Conservation (phyloP, 2,888 invertebrate species). For the Latrodectus hesperus region DNA sequence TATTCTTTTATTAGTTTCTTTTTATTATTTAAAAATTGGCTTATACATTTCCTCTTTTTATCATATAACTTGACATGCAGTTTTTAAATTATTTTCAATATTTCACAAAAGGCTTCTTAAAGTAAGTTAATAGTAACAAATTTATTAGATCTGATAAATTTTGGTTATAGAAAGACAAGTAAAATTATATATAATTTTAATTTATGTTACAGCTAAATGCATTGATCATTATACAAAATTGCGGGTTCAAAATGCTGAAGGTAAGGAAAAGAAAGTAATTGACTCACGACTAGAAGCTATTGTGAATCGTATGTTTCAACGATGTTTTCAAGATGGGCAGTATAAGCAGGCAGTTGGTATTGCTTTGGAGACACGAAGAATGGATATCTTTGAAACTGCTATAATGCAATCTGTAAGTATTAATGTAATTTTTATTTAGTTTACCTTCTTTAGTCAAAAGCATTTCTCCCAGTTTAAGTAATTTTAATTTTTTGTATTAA, state of each 20-base stretch:
- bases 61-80: neutral
- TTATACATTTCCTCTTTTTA: neutral
- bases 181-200: neutral
- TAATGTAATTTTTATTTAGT: neutral
- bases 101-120: no score
- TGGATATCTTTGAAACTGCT: constrained; percentile 96
- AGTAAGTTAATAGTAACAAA: no score
- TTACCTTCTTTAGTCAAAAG: no score
- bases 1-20: constrained; percentile 28
- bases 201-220: constrained; percentile 85
- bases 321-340: constrained; percentile 95
- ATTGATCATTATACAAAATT: constrained; percentile 97
- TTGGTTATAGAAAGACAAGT: neutral
- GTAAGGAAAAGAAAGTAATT: constrained; percentile 77
- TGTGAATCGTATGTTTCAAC: constrained; percentile 97
- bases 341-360: constrained; percentile 96
- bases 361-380: constrained; percentile 95
- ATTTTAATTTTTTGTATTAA: no score
- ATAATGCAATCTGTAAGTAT: constrained; percentile 85
- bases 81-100: neutral
- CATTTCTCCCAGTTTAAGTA: no score
- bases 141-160: no score
- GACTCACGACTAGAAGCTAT: constrained; percentile 85
- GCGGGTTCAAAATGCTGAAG: constrained; percentile 81
- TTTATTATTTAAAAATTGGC: neutral